Percentiles rank a stretch among this genome's conserved stretches.
phyloP scores from a whole-genome alignment of 30 jellyfish, hydroid and myxozoan genomes.

The Nemopilema nomurai region DNA sequence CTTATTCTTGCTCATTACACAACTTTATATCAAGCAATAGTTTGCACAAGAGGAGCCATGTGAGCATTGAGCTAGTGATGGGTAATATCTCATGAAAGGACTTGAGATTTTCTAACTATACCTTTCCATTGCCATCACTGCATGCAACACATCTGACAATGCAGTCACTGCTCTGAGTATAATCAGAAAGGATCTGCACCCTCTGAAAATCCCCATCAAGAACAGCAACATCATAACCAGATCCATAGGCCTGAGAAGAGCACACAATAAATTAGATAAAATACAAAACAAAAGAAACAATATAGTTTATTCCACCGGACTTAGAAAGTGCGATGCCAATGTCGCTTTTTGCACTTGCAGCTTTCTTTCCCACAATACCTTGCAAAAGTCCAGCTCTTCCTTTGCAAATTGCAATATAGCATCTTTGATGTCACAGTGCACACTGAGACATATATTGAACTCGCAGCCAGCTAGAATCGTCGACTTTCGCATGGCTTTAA shows the following conservation, averaged over 20 bases:
- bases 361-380: slow-evolving; percentile 24
- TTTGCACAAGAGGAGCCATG: no score
- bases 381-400: slow-evolving; percentile 24
- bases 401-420: neutral
- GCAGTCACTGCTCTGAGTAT: slow-evolving; percentile 22
- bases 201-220: slow-evolving; percentile 93
- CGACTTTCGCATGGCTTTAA: slow-evolving; percentile 18
- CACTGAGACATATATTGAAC: slow-evolving; percentile 19
- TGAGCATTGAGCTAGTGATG: no score
- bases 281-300: no score
- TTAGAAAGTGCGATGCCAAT: neutral
- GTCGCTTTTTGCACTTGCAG: slow-evolving; percentile 28
- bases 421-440: slow-evolving; percentile 14
- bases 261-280: no score
- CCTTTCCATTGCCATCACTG: slow-evolving; percentile 93
- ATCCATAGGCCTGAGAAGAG: slow-evolving; percentile 82
- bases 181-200: slow-evolving; percentile 85
- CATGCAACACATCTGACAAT: slow-evolving; percentile 89
- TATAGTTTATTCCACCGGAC: neutral
- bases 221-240: slow-evolving; percentile 96
- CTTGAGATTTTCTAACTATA: no score
- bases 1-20: no score
- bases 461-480: slow-evolving; percentile 15
- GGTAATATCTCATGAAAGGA: no score
- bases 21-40: no score